Conservation (phyloP, 2,888 invertebrate genomes). For the Pseudanteris insignis region DNA sequence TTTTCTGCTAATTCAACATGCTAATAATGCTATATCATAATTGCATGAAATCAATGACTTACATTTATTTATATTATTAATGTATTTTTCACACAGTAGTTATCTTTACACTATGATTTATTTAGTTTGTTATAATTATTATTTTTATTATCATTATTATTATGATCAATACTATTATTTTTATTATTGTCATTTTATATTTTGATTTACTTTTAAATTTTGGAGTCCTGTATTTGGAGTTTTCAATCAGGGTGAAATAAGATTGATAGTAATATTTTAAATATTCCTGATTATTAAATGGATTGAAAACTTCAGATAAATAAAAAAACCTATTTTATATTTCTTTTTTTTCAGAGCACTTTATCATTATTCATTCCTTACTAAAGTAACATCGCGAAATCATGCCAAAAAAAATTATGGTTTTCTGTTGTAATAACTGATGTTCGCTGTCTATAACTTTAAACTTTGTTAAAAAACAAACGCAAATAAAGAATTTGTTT, state of each 20-base stretch:
- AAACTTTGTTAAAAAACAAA: conserved; percentile 1
- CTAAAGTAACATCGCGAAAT: conserved; percentile 21
- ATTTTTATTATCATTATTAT: too few relatives aligned
- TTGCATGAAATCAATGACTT: not conserved
- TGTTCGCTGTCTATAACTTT: not conserved
- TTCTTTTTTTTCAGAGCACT: conserved; percentile 29
- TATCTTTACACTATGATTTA: too few relatives aligned
- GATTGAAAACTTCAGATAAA: too few relatives aligned
- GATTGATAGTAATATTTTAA: too few relatives aligned
- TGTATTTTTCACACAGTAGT: not conserved
- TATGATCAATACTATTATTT: too few relatives aligned
- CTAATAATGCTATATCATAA: conserved; percentile 8
- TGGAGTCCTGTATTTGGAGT: too few relatives aligned
- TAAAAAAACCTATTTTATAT: too few relatives aligned
- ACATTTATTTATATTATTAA: conserved; percentile 3
- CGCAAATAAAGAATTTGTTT: conserved; percentile 8
- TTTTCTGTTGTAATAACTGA: conserved; percentile 7
- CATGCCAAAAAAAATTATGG: conserved; percentile 13
- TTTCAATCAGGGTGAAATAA: too few relatives aligned
- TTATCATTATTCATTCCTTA: conserved; percentile 27
- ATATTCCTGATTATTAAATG: too few relatives aligned
- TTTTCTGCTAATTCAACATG: conserved; percentile 10
- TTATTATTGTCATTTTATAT: too few relatives aligned
- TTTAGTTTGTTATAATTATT: too few relatives aligned
- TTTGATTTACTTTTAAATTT: too few relatives aligned